Evolutionary conservation across 2,797 vertebrate species (phyloP), one percentile per base, ranked within the genome.

Genomic region (Manis javanica): DNA sequence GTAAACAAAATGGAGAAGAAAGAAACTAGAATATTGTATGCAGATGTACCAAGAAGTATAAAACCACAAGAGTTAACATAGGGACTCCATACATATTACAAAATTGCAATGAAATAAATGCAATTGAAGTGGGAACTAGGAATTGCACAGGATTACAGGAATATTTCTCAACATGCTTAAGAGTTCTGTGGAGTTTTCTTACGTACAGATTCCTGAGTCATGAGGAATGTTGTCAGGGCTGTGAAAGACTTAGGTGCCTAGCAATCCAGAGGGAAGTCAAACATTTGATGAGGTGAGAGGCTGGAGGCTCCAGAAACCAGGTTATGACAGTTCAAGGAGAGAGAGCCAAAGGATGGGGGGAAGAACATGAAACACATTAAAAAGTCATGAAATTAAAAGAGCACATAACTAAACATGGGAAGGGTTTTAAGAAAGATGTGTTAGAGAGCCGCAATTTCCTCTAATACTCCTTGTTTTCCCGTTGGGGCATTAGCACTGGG

Each of bases 81-180:
- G 64, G 34, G 23, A 83, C 15, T 84, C 71, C 24, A 86, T 74
- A 91, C 92, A 96, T 71, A 94, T 90, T 92, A n/a, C 39, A 79
- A 96, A 87, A 83, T 29, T 71, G 59, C n/a, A 88, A 49, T 68
- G 46, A 87, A 90, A 87, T 92, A 87, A 94, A 92, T 84, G 51
- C 84, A 95, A 90, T 55, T 6, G 75, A 90, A 68, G 16, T 57
- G 5, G 16, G 11, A 92, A 78, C 42, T 29, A 95, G 7, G 55
- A 55, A 59, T 66, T 93, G 14, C 34, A 93, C 18, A 92, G 34
- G 12, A 87, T 39, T 84, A 89, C 46, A 89, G 10, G n/a, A 64
- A 90, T 75, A 29, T 55, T 89, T 86, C 31, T 85, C 37, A 68
- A 91, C 83, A 89, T 63, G 21, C 78, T 64, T 72, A 34, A 34